These are phyloP conservation scores for Gastracanthus pulcherrimus DNA, from an alignment of 2,888 invertebrate genomes.

Conservation along the genomic window DNA sequence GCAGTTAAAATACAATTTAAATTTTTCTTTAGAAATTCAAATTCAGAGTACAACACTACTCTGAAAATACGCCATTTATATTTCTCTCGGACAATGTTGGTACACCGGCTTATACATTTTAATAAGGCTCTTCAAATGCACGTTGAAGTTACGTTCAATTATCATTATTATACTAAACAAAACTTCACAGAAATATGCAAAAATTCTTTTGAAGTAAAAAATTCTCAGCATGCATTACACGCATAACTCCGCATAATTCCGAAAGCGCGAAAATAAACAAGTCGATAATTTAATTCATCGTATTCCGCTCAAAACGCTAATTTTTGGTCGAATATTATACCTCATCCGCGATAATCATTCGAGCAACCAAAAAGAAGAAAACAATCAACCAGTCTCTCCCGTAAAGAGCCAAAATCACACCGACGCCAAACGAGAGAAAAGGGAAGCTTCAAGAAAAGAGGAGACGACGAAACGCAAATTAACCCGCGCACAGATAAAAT, in stretches of 20 bases:
- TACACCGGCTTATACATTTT: too few species aligned
- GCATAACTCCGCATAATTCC: background rate
- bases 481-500: slow-evolving; percentile 17
- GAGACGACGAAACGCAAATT: slow-evolving; percentile 9
- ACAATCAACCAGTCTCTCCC: background rate
- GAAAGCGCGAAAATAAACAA: background rate
- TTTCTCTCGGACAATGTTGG: too few species aligned
- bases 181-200: background rate
- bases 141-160: background rate
- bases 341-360: background rate
- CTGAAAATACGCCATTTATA: too few species aligned
- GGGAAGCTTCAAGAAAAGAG: background rate
- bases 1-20: too few species aligned
- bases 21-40: too few species aligned
- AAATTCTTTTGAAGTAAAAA: too few species aligned
- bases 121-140: background rate
- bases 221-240: too few species aligned
- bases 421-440: background rate
- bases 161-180: background rate
- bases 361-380: background rate
- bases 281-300: background rate
- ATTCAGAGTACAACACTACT: too few species aligned
- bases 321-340: slow-evolving; percentile 15
- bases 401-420: slow-evolving; percentile 4
- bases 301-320: slow-evolving; percentile 18